Conservation (phyloP, 2,888 invertebrate genomes). For the Tanypteryx hageni region DNA sequence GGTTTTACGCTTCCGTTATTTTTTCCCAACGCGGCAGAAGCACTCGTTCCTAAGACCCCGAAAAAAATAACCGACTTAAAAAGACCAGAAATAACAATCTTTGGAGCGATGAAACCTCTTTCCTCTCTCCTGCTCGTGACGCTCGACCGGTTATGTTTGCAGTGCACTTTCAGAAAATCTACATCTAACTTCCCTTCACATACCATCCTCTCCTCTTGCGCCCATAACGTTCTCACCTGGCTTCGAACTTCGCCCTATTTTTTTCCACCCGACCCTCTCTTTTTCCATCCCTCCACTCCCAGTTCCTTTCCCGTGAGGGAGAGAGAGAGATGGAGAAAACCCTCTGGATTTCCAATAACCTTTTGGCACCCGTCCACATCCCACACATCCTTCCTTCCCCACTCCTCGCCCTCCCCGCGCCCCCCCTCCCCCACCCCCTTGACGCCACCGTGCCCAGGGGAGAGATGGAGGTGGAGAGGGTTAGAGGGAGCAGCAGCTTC, state of each 20-base stretch:
- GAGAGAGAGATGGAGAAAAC: constrained; percentile 4
- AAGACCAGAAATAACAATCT: constrained; percentile 23
- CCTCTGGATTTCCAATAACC: constrained; percentile 58
- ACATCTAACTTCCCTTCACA: constrained; percentile 35
- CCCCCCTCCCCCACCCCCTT: not conserved
- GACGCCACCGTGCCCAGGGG: not conserved
- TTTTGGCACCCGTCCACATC: constrained; percentile 61
- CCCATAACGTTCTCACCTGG: constrained; percentile 26
- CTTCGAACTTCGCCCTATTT: not conserved
- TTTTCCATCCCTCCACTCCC: not conserved
- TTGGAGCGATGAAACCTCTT: constrained; percentile 32
- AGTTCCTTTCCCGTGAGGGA: not conserved
- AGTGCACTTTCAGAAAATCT: constrained; percentile 47
- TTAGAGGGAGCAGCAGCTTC: not conserved
- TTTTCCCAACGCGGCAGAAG: not conserved
- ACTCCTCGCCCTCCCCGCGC: not conserved
- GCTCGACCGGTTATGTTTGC: constrained; percentile 34
- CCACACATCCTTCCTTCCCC: constrained; percentile 29
- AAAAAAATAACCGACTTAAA: not conserved
- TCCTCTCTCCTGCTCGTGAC: not conserved
- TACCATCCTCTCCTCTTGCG: constrained; percentile 4
- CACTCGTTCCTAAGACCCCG: constrained; percentile 11
- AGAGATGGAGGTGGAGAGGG: not conserved
- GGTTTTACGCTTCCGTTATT: not conserved
- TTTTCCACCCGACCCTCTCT: not conserved